Conservation (phyloP, 2,888 invertebrate genomes). For the Hanleya hanleyi region DNA sequence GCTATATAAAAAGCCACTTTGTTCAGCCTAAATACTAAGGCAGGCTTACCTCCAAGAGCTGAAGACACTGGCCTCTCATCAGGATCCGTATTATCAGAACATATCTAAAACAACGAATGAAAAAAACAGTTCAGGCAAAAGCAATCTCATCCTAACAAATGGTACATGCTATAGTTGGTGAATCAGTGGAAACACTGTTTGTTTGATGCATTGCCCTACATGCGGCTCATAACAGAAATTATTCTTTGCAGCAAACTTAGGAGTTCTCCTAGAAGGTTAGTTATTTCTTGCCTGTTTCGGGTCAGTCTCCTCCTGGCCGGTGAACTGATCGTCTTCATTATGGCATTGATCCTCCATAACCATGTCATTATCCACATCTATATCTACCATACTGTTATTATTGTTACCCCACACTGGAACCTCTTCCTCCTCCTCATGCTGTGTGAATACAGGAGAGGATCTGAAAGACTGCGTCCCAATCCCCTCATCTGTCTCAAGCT, state of each 20-base stretch:
- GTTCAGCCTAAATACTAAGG: too few species aligned
- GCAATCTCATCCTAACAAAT: too few species aligned
- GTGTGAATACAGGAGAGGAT: conserved; percentile 28
- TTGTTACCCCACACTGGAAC: background rate
- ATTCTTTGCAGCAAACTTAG: too few species aligned
- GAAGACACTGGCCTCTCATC: conserved; percentile 16
- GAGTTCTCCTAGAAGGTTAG: too few species aligned
- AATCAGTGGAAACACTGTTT: too few species aligned
- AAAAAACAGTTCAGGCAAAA: too few species aligned
- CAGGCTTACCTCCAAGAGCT: background rate
- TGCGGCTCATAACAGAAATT: too few species aligned
- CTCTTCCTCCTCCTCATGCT: background rate
- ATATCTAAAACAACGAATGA: too few species aligned
- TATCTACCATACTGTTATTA: conserved; percentile 32
- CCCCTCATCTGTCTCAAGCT: conserved; percentile 41
- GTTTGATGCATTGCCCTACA: too few species aligned
- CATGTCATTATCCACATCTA: conserved; percentile 43
- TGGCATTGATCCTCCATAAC: conserved; percentile 42
- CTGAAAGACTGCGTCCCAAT: conserved; percentile 38
- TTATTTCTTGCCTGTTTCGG: background rate
- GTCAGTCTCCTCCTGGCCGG: background rate
- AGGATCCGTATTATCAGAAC: background rate
- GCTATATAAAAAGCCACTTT: background rate
- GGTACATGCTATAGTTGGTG: too few species aligned
- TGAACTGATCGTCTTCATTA: background rate